Evolutionary conservation across 2,797 vertebrate genomes (phyloP).

Genomic region (Podarcis lilfordi): DNA sequence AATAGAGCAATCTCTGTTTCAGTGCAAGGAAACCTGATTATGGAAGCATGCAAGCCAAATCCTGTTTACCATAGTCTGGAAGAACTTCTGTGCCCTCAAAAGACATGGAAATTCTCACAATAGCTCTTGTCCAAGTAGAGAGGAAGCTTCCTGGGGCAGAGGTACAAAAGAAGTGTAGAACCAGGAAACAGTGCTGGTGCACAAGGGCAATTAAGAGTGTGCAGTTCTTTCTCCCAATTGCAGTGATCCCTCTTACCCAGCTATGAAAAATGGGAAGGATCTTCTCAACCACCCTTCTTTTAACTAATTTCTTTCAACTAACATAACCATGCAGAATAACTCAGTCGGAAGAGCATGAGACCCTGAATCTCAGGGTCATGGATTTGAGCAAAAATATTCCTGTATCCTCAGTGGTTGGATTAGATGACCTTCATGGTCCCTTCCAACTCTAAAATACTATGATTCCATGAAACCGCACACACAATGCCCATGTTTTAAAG

Average conservation of each 20-base stretch:
- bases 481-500: not conserved
- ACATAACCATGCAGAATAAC: not conserved
- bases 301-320: slow-evolving; percentile 23
- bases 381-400: too few relatives aligned
- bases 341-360: too few relatives aligned
- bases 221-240: not conserved
- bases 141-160: slow-evolving; percentile 45
- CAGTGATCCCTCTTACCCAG: not conserved
- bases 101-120: slow-evolving; percentile 74
- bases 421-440: too few relatives aligned
- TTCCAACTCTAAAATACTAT: too few relatives aligned
- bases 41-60: slow-evolving; percentile 77
- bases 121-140: slow-evolving; percentile 60
- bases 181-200: not conserved
- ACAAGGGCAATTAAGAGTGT: not conserved
- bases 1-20: slow-evolving; percentile 82
- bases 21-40: slow-evolving; percentile 80
- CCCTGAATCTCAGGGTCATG: too few relatives aligned
- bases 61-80: slow-evolving; percentile 75
- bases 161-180: not conserved
- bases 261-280: not conserved
- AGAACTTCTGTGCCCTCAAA: slow-evolving; percentile 76
- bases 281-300: slow-evolving; percentile 30
- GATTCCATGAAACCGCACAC: not conserved
- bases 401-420: too few relatives aligned